Percentiles rank a stretch among this genome's conserved stretches.
Evolutionary conservation across 2,113 vertebrate genomes (phyloP).

Genomic region (Boleophthalmus pectinirostris): DNA sequence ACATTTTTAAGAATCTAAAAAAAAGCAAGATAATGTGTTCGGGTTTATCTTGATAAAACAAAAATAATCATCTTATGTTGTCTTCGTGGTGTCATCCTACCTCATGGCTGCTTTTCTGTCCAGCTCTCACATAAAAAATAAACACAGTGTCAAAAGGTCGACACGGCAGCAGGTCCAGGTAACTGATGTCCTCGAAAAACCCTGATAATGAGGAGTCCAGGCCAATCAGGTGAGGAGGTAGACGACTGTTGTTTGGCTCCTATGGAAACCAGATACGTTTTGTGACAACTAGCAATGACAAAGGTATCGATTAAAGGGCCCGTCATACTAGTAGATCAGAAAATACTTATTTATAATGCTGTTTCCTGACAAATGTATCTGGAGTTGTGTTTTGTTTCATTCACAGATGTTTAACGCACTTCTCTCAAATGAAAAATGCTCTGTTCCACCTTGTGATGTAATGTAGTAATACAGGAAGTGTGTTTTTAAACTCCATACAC

Average conservation of each 20-base stretch:
- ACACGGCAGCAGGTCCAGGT: constrained; percentile 91
- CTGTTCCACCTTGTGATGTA: too few species aligned
- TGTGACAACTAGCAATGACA: background rate
- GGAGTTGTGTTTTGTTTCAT: too few species aligned
- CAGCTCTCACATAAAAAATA: constrained; percentile 94
- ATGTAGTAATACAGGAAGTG: too few species aligned
- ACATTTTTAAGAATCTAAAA: constrained; percentile 91
- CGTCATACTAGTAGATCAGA: too few species aligned
- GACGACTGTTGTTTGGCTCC: constrained; percentile 93
- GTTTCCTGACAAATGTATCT: too few species aligned
- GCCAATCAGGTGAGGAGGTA: constrained; percentile 95
- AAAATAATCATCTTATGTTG: background rate
- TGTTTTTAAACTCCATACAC: too few species aligned
- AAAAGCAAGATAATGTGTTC: background rate
- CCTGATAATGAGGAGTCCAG: constrained; percentile 90
- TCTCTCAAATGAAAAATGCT: too few species aligned
- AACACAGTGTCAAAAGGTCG: constrained; percentile 97
- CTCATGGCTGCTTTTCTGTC: constrained; percentile 94
- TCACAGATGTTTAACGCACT: too few species aligned
- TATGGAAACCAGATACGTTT: constrained; percentile 43
- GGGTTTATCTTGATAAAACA: background rate
- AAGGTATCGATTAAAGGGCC: too few species aligned
- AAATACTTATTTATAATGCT: too few species aligned
- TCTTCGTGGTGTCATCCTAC: constrained; percentile 55
- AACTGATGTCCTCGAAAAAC: constrained; percentile 94